phyloP scores from a whole-genome alignment of 2,888 invertebrate species.

The Nipponacmea schrenckii region DNA sequence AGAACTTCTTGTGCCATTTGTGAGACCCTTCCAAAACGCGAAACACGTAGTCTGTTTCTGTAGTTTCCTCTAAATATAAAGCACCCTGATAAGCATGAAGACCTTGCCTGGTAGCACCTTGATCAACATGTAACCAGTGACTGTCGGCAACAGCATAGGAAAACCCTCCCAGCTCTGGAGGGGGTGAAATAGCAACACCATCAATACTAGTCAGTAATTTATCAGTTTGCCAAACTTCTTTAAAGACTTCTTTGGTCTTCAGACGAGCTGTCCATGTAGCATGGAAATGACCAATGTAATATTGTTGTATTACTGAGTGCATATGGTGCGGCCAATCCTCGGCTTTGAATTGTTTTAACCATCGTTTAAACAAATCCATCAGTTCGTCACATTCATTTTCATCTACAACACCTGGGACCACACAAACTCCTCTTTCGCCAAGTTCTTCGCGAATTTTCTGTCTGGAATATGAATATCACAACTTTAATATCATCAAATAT shows the following conservation, averaged over 20 bases:
- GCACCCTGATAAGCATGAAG: constrained; percentile 53
- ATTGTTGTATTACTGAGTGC: constrained; percentile 38
- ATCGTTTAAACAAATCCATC: constrained; percentile 18
- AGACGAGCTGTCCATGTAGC: constrained; percentile 42
- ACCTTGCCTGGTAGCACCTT: constrained; percentile 36
- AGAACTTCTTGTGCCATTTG: constrained; percentile 34
- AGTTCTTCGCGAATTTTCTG: constrained; percentile 19
- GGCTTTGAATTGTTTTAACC: constrained; percentile 28
- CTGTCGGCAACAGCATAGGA: constrained; percentile 20
- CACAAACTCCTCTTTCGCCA: constrained; percentile 27
- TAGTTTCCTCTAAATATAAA: constrained; percentile 45
- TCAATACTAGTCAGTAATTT: constrained; percentile 52
- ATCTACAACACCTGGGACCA: constrained; percentile 28
- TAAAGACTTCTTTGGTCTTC: constrained; percentile 41
- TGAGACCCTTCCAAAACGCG: constrained; percentile 45
- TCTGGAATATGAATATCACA: constrained; percentile 5
- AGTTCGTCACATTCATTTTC: constrained; percentile 26
- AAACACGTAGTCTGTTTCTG: constrained; percentile 43
- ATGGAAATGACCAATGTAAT: constrained; percentile 40
- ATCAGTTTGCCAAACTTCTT: constrained; percentile 48
- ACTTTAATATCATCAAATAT: background rate
- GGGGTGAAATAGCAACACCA: constrained; percentile 47
- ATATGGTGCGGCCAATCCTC: constrained; percentile 23
- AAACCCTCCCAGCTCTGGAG: constrained; percentile 41
- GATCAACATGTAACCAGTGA: constrained; percentile 48